Base-by-base conservation (phyloP, 2,888 invertebrate genomes). In the Prosopocoilus inquinatus region DNA sequence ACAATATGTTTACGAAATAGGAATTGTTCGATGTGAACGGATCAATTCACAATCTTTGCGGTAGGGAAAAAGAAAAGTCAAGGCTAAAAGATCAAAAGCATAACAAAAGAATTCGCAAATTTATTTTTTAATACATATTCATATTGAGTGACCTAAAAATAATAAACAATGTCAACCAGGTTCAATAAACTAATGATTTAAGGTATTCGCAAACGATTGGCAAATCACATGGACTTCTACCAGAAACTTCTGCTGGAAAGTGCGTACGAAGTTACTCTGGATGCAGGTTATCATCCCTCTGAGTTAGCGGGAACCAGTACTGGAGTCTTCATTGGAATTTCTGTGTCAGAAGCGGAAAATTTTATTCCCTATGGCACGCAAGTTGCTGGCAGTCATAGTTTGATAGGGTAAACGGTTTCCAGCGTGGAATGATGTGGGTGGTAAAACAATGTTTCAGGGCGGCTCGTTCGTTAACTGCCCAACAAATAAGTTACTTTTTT, bases 401-500 rank as follows among this genome's bases (percentile, higher is more conserved):
- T 82, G 2, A 81, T 81, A 38, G 84, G 84, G 82, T 83, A 65
- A 73, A 75, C 9, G 1, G 45, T 15, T 16, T 84, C 88, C 64
- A 82, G 83, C 44, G 52, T 52, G 1, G 47, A 39, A 7, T 12
- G 57, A 53, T 2, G 50, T 47, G 0, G 45, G 53, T n/a, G n/a
- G n/a, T 16, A 50, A 50, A 11, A 62, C 82, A 81, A 65, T 79
- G 82, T 2, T 41, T 32, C 33, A 48, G 48, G 82, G 82, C 64
- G 72, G 75, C 20, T 20, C 84, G 93, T 57, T 91, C 94, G 3
- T 94, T 96, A 93, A 83, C 95, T 72, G 90, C 95, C 9, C 94
- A 96, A 76, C 84, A 95, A 50, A 84, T 97, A 61, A 94, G 94
- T 1, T 96, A 91, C 75, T 88, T 88, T 78, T 82, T 96, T 58